Base-by-base conservation (phyloP, 2,113 vertebrate genomes). In the Rhea pennata region DNA sequence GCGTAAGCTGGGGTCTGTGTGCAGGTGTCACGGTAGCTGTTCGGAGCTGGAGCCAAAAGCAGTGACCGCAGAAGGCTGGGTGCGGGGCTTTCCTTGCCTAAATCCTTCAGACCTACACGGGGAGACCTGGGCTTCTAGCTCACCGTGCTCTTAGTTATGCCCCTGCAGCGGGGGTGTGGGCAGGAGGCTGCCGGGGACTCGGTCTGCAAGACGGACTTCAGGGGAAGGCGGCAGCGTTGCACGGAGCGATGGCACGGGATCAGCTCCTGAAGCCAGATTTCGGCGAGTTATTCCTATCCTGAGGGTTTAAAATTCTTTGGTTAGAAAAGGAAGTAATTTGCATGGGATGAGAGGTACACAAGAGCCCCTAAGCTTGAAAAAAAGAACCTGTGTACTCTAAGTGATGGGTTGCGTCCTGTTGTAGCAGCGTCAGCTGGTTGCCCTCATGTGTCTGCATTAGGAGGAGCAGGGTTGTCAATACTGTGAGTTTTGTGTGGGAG, bases 1-100 rank as follows among this genome's bases (percentile, higher is more conserved):
- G 84, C 10, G 66, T 74, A 36, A 36, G 36, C 36, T 36, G 36
- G 36, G 36, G 36, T 83, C 91, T 96, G 84, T 96, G 91, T 88
- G 94, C 96, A 91, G 96, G 85, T 96, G 82, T 92, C 86, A 84
- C 86, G 81, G 81, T 89, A 90, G 88, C 97, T 27, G 46, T 64
- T 92, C 81, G 46, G 75, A 84, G 61, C 64, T 91, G 15, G 7
- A 36, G 50, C 50, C 83, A 75, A 87, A 22, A 78, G 19, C 46
- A 87, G 71, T 59, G 91, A 69, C 27, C 48, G 65, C 8, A 92
- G 94, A 81, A 87, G 10, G 15, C 20, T 29, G 62, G 15, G n/a
- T 71, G 15, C 27, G 9, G 13, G 15, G 44, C 19, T 42, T 94
- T 84, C 86, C 66, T 12, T 3, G 56, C 33, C 33, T 71, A 29